Evolutionary conservation across 2,797 vertebrate genomes (phyloP), one percentile per base, ranked within the genome.

Genomic region (Myotis pilosus): DNA sequence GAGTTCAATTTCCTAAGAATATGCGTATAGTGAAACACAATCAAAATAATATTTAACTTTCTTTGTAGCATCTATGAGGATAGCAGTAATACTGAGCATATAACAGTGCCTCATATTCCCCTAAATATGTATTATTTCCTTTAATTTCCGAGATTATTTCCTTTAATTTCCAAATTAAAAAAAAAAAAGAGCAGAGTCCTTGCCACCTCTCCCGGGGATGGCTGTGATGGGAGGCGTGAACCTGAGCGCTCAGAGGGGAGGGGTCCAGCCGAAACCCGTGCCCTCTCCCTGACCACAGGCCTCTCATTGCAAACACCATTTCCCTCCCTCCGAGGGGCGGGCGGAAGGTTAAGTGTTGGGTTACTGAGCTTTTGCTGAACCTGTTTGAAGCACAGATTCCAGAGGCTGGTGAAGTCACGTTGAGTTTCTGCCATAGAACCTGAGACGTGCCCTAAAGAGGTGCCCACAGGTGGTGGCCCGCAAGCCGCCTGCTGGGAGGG

Each of bases 41-140:
- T 82, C 33, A 47, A 92, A 90, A 57, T 88, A 69, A 17, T 69
- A 66, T n/a, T 94, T 60, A 17, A 76, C 53, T 47, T 83, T 94
- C 62, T 30, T 71, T 69, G 60, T 80, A 66, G 28, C n/a, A 49
- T 82, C n/a, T 86, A 12, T 28, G 79, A 86, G 44, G 7, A 55
- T 71, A 64, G 13, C 53, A 91, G 25, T 79, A 71, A 64, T 75
- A 69, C 47, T 86, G 20, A 16, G 7, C 17, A 16, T 49, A 57
- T 36, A 11, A 2, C 41, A 23, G 25, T 47, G 60, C 22, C 49
- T 55, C 28, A 4, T 38, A 60, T 15, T 69, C 30, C 30, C 55
- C 25, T 8, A 41, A 30, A 76, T 80, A 3, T 68, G 78, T 89
- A 66, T 69, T 71, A 89, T 41, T 87, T n/a, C 28, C 36, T 92